Evolutionary conservation across 2,797 vertebrate species (phyloP).

Genomic region (Sternotherus odoratus): DNA sequence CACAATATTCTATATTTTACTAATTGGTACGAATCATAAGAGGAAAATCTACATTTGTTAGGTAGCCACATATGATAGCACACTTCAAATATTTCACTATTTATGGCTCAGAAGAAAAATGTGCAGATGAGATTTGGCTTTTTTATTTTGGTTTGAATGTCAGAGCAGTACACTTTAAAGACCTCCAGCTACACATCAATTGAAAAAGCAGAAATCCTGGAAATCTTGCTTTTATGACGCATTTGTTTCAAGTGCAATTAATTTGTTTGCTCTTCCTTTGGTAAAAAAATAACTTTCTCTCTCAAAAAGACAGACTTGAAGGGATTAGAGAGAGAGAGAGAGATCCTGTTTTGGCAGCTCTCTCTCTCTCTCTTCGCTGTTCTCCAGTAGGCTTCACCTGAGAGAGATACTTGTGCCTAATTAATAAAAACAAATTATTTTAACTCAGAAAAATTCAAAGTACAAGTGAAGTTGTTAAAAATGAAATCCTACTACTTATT

Average conservation of each 20-base stretch:
- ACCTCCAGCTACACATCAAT: neutral
- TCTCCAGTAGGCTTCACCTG: neutral
- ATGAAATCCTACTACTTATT: neutral
- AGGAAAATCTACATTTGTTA: neutral
- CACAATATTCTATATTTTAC: neutral
- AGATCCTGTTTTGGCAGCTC: neutral
- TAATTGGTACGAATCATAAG: neutral
- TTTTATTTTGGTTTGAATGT: neutral
- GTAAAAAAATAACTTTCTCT: neutral
- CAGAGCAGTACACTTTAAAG: neutral
- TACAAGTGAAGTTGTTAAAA: neutral
- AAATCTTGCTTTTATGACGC: neutral
- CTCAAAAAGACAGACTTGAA: no score
- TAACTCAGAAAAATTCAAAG: neutral
- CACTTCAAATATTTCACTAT: neutral
- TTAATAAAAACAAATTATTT: neutral
- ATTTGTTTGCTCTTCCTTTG: neutral
- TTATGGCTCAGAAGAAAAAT: neutral
- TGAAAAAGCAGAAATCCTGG: neutral
- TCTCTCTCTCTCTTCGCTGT: neutral
- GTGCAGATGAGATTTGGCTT: neutral
- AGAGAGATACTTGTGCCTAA: neutral
- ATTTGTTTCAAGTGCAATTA: neutral
- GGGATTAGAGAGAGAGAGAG: fast-evolving
- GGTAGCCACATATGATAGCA: neutral